These are phyloP conservation scores for Cardiocondyla obscurior DNA, from an alignment of 1,140 invertebrate species.

Conservation along the genomic window DNA sequence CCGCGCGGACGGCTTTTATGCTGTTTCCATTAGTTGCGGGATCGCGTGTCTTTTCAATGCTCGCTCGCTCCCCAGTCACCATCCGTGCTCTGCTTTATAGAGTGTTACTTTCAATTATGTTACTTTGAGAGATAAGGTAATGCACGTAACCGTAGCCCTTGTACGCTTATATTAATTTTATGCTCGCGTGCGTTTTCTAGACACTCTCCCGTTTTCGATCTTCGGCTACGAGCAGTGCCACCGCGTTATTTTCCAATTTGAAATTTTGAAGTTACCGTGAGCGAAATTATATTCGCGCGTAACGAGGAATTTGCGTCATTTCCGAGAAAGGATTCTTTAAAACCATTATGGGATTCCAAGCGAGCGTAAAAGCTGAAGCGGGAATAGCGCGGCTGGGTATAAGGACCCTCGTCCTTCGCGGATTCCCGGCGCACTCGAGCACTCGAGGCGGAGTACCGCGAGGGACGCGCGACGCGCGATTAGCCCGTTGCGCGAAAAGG, in stretches of 20 bases:
- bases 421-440: too few species aligned
- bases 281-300: constrained; percentile 17
- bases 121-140: not conserved
- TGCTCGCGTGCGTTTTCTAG: not conserved
- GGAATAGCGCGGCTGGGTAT: not conserved
- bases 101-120: constrained; percentile 22
- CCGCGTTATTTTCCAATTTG: too few species aligned
- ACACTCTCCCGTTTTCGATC: not conserved
- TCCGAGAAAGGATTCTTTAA: constrained; percentile 55
- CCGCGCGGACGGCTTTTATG: not conserved
- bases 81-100: not conserved
- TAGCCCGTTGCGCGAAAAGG: constrained; percentile 1
- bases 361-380: constrained; percentile 36
- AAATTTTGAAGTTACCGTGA: constrained; percentile 2
- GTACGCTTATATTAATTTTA: not conserved
- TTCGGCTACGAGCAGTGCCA: too few species aligned
- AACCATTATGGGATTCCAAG: constrained; percentile 41
- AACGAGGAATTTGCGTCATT: constrained; percentile 15
- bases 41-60: constrained; percentile 35
- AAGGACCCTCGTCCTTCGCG: constrained; percentile 25
- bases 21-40: constrained; percentile 27
- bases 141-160: not conserved
- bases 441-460: constrained; percentile 36
- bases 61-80: not conserved
- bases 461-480: not conserved